Evolutionary conservation across 2,888 invertebrate species (phyloP).

Genomic region (Nomada goodeniana): DNA sequence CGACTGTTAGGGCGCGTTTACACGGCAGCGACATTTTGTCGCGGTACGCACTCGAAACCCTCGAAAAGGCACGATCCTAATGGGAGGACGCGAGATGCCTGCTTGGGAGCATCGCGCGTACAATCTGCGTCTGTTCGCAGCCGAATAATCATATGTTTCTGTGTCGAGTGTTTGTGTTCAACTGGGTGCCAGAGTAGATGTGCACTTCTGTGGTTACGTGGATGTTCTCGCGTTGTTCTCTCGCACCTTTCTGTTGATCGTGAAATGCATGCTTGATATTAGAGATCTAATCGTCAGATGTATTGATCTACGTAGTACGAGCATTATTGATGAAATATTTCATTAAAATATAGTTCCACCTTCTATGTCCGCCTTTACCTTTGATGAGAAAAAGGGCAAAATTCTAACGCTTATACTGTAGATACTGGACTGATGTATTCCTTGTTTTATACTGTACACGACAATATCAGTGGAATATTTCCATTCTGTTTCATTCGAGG

Average conservation of each 20-base stretch:
- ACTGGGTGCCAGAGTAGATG: not conserved
- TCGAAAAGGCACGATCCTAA: constrained; percentile 26
- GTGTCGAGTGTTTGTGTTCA: constrained; percentile 7
- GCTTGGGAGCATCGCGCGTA: not conserved
- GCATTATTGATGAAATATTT: no score
- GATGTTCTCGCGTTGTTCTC: not conserved
- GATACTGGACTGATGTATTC: no score
- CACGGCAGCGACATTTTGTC: constrained; percentile 33
- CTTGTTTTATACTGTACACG: no score
- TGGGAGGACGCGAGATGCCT: constrained; percentile 3
- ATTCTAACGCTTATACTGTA: no score
- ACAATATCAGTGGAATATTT: no score
- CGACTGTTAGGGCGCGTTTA: constrained; percentile 22
- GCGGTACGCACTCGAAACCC: constrained; percentile 23
- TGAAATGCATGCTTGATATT: no score
- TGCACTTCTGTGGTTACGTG: not conserved
- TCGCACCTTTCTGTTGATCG: not conserved
- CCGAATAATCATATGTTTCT: constrained; percentile 26
- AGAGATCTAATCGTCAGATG: no score
- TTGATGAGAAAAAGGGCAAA: no score
- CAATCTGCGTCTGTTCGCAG: constrained; percentile 19
- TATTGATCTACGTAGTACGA: no score
- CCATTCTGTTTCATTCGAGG: no score
- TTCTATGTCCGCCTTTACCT: no score
- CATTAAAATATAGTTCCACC: no score